These are phyloP conservation scores for Sebastes jordani DNA, from an alignment of 2,797 vertebrate species.

Conservation along the genomic window DNA sequence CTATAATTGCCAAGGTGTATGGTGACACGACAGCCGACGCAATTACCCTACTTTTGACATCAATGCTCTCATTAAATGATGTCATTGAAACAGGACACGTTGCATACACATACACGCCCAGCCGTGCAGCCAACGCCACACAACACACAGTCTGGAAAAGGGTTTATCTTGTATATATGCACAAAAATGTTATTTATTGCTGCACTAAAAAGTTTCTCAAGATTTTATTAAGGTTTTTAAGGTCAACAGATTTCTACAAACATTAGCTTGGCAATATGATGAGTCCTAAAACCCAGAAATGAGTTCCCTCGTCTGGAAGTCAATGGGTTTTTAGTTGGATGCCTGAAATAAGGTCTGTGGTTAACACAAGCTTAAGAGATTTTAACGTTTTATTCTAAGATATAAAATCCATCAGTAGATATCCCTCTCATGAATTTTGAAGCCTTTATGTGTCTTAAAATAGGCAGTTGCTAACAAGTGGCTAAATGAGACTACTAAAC, in stretches of 20 bases:
- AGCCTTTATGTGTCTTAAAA: no score
- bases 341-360: no score
- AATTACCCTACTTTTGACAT: conserved; percentile 79
- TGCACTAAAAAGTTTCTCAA: background rate
- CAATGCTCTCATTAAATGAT: conserved; percentile 76
- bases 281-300: no score
- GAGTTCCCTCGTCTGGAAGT: no score
- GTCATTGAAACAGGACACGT: conserved; percentile 73
- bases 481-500: no score
- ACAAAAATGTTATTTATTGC: background rate
- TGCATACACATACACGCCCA: conserved; percentile 36
- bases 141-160: background rate
- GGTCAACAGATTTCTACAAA: background rate
- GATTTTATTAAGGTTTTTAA: background rate
- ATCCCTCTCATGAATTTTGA: no score
- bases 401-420: no score
- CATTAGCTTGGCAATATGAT: background rate
- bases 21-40: conserved; percentile 70
- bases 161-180: background rate
- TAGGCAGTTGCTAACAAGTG: no score
- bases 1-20: conserved; percentile 78
- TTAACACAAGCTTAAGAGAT: no score
- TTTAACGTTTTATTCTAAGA: no score
- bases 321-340: no score
- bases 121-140: background rate